Evolutionary conservation across 2,888 invertebrate genomes (phyloP), one percentile per base, ranked within the genome.

Genomic region (Pollenia labialis): DNA sequence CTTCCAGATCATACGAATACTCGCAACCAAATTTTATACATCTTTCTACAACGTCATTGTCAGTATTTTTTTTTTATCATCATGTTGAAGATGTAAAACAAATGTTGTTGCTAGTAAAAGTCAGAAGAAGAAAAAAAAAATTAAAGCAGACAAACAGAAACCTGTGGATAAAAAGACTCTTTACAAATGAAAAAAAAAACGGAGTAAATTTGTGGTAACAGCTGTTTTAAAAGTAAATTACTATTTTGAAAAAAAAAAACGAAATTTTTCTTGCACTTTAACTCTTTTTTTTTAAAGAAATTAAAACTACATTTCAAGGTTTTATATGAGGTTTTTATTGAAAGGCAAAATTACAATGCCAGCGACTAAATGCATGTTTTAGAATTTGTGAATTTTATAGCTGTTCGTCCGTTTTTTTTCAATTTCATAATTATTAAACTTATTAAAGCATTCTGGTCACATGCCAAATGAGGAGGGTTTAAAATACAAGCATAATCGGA

Each of bases 151-250:
- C 54, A 79, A 48, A 77, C 64, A 75, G 68, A 75, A 80, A 74
- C 80, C 85, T 71, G 80, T 74, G 58, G 40, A 68, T 54, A 66
- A 77, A 82, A 76, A 62, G 50, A 79, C 68, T 68, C 68, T 84
- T 54, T 44, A 72, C 14, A 62, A n/a, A 64, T 16, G 42, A 69
- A 40, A 52, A 50, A 12, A 44, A 62, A 80, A 85, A 74, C 52
- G 44, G 80, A 85, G 87, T 87, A 81, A 77, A 82, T 88, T 89
- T 89, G 88, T 85, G 87, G 87, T 89, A 86, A 88, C 85, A 88
- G 87, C 88, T 85, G 87, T 87, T 88, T 86, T 81, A 87, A 85
- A 85, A 85, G 83, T 76, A 85, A 87, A 88, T 87, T 88, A 88
- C 88, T 87, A 76, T 72, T 64, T 82, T 18, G 32, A 44, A 58